phyloP scores from a whole-genome alignment of 2,797 vertebrate species.

The Diplodus sargus region DNA sequence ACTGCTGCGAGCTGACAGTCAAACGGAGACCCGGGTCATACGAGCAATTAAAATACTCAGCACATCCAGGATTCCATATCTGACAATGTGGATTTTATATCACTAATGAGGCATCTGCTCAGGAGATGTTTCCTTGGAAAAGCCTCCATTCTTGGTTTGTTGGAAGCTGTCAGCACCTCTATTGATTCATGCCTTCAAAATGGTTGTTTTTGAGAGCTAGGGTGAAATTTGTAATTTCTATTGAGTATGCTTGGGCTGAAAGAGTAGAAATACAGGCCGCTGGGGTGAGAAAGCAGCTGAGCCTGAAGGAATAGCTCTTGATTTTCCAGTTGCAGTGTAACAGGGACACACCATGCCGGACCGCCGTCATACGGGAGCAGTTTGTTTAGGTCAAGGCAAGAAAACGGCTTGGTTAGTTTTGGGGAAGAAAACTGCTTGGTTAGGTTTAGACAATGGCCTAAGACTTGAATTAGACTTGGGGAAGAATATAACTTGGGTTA shows the following conservation, averaged over 20 bases:
- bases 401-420: no score
- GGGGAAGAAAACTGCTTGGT: no score
- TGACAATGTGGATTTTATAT: constrained; percentile 51
- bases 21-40: constrained; percentile 55
- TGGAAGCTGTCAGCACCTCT: constrained; percentile 52
- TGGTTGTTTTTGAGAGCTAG: constrained; percentile 32
- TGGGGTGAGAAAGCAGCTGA: no score
- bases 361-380: no score
- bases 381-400: no score
- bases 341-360: no score
- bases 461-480: no score
- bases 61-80: constrained; percentile 49
- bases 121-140: constrained; percentile 47
- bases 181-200: constrained; percentile 48
- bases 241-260: neutral
- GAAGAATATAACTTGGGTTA: no score
- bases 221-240: constrained; percentile 38
- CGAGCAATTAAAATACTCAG: constrained; percentile 59
- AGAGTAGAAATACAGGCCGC: no score
- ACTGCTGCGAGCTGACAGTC: constrained; percentile 64
- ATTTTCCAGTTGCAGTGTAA: no score
- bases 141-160: constrained; percentile 46
- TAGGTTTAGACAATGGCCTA: no score
- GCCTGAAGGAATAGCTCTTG: no score
- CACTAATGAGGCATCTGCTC: constrained; percentile 59